A percentile compares a stretch with the other conserved stretches of the same genome.
These are phyloP conservation scores for Trididemnum nubilum DNA, from an alignment of 23 tunicate species.

Conservation along the genomic window DNA sequence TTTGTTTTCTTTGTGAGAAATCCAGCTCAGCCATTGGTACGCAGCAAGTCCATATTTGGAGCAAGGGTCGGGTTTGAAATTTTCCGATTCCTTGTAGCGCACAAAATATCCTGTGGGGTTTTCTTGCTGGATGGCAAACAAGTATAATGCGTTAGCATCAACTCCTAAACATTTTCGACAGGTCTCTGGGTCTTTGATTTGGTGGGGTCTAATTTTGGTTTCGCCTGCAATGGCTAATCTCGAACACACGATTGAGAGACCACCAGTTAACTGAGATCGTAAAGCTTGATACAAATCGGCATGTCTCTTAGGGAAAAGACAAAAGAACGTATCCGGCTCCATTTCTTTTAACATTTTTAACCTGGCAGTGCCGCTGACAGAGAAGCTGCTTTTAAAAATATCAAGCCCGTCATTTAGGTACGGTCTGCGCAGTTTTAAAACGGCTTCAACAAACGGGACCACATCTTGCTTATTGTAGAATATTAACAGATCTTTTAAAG, in stretches of 20 bases:
- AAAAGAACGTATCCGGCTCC: background rate
- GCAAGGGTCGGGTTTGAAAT: background rate
- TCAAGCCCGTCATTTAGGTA: too few species aligned
- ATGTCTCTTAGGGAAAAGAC: background rate
- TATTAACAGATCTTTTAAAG: too few species aligned
- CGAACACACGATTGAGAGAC: background rate
- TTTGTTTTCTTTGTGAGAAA: too few species aligned
- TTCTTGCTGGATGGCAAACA: background rate
- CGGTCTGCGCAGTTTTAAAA: too few species aligned
- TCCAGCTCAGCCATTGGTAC: constrained; percentile 12
- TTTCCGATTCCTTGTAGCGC: background rate
- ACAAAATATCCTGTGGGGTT: background rate
- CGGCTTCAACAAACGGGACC: too few species aligned
- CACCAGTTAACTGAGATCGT: background rate
- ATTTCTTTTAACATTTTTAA: background rate
- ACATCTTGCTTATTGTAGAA: too few species aligned
- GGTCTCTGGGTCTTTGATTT: background rate
- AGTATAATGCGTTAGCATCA: background rate
- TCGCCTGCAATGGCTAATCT: background rate
- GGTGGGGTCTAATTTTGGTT: background rate
- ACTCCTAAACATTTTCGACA: background rate
- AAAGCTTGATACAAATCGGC: background rate
- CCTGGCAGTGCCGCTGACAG: too few species aligned
- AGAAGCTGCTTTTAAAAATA: too few species aligned
- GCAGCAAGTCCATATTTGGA: background rate